Base-by-base conservation (phyloP, 2,888 invertebrate species). In the Leptopilina myrica region DNA sequence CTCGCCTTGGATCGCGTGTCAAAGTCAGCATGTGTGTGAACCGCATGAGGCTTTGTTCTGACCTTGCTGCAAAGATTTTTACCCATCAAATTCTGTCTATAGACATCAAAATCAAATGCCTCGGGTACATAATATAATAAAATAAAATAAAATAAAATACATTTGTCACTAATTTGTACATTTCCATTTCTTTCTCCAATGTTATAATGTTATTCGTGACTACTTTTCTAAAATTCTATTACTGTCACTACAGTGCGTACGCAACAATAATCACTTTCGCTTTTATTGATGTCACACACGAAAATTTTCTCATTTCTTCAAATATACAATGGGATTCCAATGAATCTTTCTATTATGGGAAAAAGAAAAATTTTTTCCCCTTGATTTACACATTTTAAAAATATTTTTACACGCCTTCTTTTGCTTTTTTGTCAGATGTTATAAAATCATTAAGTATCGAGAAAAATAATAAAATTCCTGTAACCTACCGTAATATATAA, bases 1-100 rank as follows among this genome's bases (percentile, higher is more conserved):
- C 56, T 73, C 56, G 73, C 73, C 73, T 73, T 73, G 73, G 73
- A 73, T 73, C 56, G 73, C 73, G 56, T 73, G 73, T 73, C 8
- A 33, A 73, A 73, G 20, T 1, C 20, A 20, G 5, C 3, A 33
- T 3, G 33, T 56, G 49, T 11, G 49, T 49, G 33, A 73, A 56
- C 73, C 56, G n/a, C 26, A 73, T 53, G 33, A 56, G 73, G 26
- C 26, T 73, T 53, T 73, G 49, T 67, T 33, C 26, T 73, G 73
- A 73, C 73, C 73, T 73, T 73, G 56, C 56, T 56, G 56, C 7
- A 8, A 43, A 73, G 73, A 49, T 73, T 73, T 73, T 73, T 33
- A 73, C 53, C n/a, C 56, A 73, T 26, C 49, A 69, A 59, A 56
- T 56, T 33, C 9, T 49, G 33, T 26, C 56, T 49, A 12, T 15